These are phyloP conservation scores for Cecropterus lyciades DNA, from an alignment of 1,140 invertebrate species.

Conservation along the genomic window DNA sequence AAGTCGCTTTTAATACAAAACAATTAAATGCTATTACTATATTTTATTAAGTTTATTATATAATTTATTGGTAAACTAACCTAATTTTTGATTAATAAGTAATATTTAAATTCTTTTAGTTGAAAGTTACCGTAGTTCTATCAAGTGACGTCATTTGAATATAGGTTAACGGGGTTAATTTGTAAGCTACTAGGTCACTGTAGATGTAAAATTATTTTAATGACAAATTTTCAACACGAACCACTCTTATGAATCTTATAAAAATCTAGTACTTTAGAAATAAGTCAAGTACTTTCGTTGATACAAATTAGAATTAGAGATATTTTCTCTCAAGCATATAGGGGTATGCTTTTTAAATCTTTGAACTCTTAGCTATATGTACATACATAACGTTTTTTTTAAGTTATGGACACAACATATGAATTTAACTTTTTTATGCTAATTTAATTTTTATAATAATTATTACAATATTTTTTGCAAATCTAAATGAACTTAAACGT, in stretches of 20 bases:
- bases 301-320: not conserved
- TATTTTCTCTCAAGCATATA: not conserved
- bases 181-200: slow-evolving; percentile 28
- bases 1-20: too few species aligned
- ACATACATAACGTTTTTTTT: too few species aligned
- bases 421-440: too few species aligned
- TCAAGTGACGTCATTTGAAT: slow-evolving; percentile 28
- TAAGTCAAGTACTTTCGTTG: slow-evolving; percentile 7
- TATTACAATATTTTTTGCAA: too few species aligned
- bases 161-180: slow-evolving; percentile 34
- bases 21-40: too few species aligned
- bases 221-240: slow-evolving; percentile 21
- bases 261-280: slow-evolving; percentile 14
- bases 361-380: too few species aligned
- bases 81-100: not conserved
- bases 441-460: too few species aligned
- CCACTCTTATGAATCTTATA: slow-evolving; percentile 6
- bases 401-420: not conserved
- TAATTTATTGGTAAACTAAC: too few species aligned
- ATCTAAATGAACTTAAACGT: too few species aligned
- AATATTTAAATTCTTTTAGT: slow-evolving; percentile 1
- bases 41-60: too few species aligned
- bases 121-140: slow-evolving; percentile 15
- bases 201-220: slow-evolving; percentile 28
- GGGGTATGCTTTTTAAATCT: too few species aligned